Evolutionary conservation across 37 sponge, comb jelly and placozoan species (phyloP), one percentile per base, ranked within the genome.

Genomic region (Tethya wilhelma): DNA sequence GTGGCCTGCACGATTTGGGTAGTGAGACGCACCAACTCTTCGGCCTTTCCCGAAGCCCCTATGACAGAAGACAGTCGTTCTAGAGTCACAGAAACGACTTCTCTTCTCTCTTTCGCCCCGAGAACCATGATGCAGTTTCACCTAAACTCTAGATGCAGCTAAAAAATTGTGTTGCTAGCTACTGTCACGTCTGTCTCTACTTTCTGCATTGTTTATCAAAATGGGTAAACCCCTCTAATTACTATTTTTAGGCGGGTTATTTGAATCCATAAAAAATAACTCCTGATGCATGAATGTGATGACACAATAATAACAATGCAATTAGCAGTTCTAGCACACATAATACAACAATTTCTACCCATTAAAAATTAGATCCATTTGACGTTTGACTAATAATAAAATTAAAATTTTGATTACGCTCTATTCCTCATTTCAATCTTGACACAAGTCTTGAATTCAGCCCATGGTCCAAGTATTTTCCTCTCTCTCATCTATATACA

Each of bases 401-500:
- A 49, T 14, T 49, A 49, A 14, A 14, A 49, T 29, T 71, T 71
- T 3, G 4, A n/a, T 64, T 2, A 29, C 33, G 40, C 2, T 3
- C 43, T 2, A 29, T 67, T 49, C 42, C 66, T 91, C 87, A 93
- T 93, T 71, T 88, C 93, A 59, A 81, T 66, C 69, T 84, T 81
- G 44, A 93, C 63, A 77, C 93, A 93, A 11, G 86, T 75, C 56
- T 88, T 88, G 73, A 93, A 93, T 31, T 88, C 72, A 7, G 44
- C 31, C 89, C 85, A 84, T n/a, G 71, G 56, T 25, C 89, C 93
- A 36, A 73, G 62, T n/a, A 38, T 32, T 43, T 85, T 88, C 4
- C 69, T 67, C 49, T 93, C 88, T 49, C 79, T 79, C 69, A 88
- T 75, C 93, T 93, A 59, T 25, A 79, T 17, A 38, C 2, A 29